Conservation (phyloP, 1,140 invertebrate species). For the Spodoptera litura region DNA sequence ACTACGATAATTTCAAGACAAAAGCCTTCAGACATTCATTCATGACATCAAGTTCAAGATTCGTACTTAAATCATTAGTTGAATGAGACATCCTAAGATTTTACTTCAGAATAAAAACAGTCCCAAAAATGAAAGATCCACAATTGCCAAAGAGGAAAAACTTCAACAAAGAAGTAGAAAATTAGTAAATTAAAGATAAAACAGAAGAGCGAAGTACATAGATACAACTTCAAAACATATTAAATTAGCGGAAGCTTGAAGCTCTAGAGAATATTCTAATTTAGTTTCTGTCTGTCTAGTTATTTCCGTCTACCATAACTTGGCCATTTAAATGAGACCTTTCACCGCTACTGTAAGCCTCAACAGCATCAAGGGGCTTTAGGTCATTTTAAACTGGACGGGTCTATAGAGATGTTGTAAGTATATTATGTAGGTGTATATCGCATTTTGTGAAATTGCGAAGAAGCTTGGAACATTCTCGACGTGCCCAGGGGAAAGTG, state of each 20-base stretch:
- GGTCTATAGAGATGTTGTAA: constrained; percentile 57
- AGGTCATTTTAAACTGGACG: constrained; percentile 69
- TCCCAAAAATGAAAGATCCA: too few relatives aligned
- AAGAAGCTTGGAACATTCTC: constrained; percentile 65
- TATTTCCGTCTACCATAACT: constrained; percentile 73
- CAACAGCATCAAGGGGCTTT: constrained; percentile 40
- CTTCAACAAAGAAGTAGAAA: too few relatives aligned
- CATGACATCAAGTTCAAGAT: too few relatives aligned
- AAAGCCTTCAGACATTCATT: too few relatives aligned
- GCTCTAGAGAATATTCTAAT: constrained; percentile 78
- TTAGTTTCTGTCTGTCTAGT: constrained; percentile 78
- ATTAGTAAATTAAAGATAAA: constrained; percentile 40
- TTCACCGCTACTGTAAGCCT: constrained; percentile 44
- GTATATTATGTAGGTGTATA: constrained; percentile 65
- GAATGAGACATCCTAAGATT: too few relatives aligned
- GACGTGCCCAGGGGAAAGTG: constrained; percentile 73
- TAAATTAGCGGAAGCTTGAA: constrained; percentile 64
- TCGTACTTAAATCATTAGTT: too few relatives aligned
- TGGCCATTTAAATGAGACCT: constrained; percentile 66
- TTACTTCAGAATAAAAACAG: too few relatives aligned
- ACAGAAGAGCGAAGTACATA: constrained; percentile 39
- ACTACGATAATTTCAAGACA: too few relatives aligned
- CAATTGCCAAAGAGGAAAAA: too few relatives aligned
- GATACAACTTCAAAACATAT: constrained; percentile 54
- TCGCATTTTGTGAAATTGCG: constrained; percentile 81